Conservation (phyloP, 2,113 vertebrate genomes). For the Tragelaphus imberbis region DNA sequence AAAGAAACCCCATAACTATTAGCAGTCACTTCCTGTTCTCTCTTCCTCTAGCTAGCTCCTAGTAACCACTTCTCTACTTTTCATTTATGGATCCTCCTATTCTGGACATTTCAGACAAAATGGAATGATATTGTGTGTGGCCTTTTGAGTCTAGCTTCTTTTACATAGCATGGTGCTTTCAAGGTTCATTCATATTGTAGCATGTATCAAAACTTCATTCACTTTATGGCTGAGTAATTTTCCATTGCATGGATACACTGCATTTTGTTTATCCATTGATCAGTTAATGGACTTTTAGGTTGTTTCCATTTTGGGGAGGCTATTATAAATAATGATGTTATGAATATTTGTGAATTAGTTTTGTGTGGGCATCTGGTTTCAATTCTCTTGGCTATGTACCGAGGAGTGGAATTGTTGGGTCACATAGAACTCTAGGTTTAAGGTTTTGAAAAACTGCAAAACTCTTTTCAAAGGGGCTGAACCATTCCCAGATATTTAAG, state of each 20-base stretch:
- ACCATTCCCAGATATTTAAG: not conserved
- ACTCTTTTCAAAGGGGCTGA: not conserved
- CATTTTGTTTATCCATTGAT: not conserved
- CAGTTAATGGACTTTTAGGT: not conserved
- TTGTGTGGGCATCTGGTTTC: not conserved
- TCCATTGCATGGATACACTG: not conserved
- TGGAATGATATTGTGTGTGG: not conserved
- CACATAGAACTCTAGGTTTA: not conserved
- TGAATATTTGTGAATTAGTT: not conserved
- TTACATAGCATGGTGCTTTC: not conserved
- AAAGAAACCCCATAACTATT: not conserved
- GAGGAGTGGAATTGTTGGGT: not conserved
- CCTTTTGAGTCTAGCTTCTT: not conserved
- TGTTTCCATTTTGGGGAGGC: not conserved
- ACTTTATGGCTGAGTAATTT: constrained; percentile 45
- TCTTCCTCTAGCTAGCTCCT: not conserved
- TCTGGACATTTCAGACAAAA: not conserved
- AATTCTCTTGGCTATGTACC: not conserved
- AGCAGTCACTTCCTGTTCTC: not conserved
- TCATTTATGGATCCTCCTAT: not conserved
- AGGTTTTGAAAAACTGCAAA: not conserved
- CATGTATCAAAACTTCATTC: not conserved
- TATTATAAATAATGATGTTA: not conserved
- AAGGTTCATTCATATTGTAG: not conserved
- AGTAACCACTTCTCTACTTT: not conserved